Evolutionary conservation across 2,888 invertebrate species (phyloP).

Genomic region (Disparrhopalites patrizii): DNA sequence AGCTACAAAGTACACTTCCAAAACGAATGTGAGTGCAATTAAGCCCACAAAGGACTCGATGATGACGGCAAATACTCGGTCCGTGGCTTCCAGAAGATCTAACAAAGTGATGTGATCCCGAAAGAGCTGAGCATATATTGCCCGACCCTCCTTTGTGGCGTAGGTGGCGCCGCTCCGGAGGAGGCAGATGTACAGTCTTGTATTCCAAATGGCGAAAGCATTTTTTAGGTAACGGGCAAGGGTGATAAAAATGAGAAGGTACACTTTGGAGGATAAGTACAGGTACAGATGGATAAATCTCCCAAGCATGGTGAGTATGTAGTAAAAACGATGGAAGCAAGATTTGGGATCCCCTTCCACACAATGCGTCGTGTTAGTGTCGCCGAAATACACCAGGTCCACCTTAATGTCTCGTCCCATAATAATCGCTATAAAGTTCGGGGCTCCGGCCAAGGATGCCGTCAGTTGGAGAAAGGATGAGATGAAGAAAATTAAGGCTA

Average conservation of each 20-base stretch:
- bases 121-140: constrained; percentile 32
- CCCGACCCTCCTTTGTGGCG: constrained; percentile 23
- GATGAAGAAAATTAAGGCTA: too few species aligned
- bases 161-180: constrained; percentile 10
- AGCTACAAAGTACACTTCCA: constrained; percentile 25
- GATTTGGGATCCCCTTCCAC: too few species aligned
- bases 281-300: constrained; percentile 8
- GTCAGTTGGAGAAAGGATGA: too few species aligned
- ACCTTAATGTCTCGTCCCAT: constrained; percentile 1
- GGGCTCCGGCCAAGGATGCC: too few species aligned
- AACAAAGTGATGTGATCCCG: constrained; percentile 39
- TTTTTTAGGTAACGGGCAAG: constrained; percentile 27
- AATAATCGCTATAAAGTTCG: too few species aligned
- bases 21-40: constrained; percentile 19
- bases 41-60: constrained; percentile 36
- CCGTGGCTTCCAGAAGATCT: constrained; percentile 39
- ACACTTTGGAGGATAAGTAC: constrained; percentile 32
- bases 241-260: constrained; percentile 31
- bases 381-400: too few species aligned
- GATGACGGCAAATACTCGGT: constrained; percentile 31
- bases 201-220: constrained; percentile 38
- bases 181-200: constrained; percentile 31
- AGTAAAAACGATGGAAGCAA: too few species aligned
- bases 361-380: too few species aligned
- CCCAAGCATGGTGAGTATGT: too few species aligned